These are phyloP conservation scores for Aphrophora alni DNA, from an alignment of 2,888 invertebrate genomes.

Conservation along the genomic window DNA sequence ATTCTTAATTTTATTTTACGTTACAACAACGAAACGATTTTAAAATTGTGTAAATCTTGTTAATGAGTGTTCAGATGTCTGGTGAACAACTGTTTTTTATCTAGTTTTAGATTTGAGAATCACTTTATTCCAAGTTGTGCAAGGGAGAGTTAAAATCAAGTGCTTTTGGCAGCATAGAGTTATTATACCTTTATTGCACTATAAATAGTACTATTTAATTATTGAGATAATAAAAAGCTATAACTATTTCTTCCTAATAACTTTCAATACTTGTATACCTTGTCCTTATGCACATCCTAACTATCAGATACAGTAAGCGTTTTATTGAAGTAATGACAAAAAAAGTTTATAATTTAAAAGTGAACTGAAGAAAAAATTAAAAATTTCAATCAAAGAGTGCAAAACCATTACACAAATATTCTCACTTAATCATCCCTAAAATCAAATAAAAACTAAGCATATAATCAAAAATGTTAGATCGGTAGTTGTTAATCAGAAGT, in stretches of 20 bases:
- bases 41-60: not conserved
- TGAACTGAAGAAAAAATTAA: too few species aligned
- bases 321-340: too few species aligned
- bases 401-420: too few species aligned
- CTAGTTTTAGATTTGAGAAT: not conserved
- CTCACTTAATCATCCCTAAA: too few species aligned
- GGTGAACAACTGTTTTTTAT: not conserved
- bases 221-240: constrained; percentile 39
- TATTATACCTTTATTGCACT: constrained; percentile 41
- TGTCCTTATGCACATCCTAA: too few species aligned
- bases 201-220: constrained; percentile 33
- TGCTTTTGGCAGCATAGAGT: constrained; percentile 40
- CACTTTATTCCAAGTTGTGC: constrained; percentile 10
- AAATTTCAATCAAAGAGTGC: too few species aligned
- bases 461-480: too few species aligned
- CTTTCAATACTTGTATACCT: not conserved
- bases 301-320: too few species aligned
- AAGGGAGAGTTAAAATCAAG: constrained; percentile 24
- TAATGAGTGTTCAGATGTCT: not conserved
- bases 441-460: too few species aligned
- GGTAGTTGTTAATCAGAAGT: too few species aligned
- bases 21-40: not conserved
- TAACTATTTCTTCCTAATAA: constrained; percentile 36
- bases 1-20: not conserved
- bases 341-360: too few species aligned